Evolutionary conservation across 2,888 invertebrate species (phyloP), one percentile per base, ranked within the genome.

Genomic region (Xestoiulus laeticollis): DNA sequence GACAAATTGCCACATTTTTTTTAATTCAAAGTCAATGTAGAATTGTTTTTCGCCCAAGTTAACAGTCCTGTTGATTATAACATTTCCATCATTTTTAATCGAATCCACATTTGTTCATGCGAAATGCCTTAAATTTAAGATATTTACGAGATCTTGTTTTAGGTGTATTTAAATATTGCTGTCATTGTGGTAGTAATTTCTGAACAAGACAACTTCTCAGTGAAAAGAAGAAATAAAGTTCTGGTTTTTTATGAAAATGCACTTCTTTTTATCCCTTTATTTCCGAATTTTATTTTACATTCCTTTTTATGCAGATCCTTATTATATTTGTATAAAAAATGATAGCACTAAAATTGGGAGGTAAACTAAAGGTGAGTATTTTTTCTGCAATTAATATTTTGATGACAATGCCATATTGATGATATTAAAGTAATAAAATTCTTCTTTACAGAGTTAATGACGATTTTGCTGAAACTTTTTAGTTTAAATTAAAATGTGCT

Each of bases 91-190:
- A 30, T 78, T 59, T 78, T 78, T 30, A 78, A 78, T 78, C 78
- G 30, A 78, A 30, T 30, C 78, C 22, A 78, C 78, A 78, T 26
- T 78, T 78, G 78, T 78, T 78, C 78, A 78, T 78, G 30, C 30
- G 78, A 78, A 78, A 78, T 78, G 78, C 78, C 78, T 78, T 78
- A 78, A 78, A 78, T 78, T 78, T 78, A 78, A 78, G 78, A 78
- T 78, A 30, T 78, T 78, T 78, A 78, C 78, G 78, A 78, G 26
- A 78, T 78, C 78, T 78, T 78, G 78, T 78, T 78, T 78, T 78
- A 32, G 78, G 78, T 32, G 78, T 78, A 26, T 78, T 78, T 78
- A 26, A 78, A 78, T 78, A 30, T 78, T 78, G 30, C 78, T 78
- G 78, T 78, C 78, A 32, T 78, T 78, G 78, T 78, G 78, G 78